phyloP scores from a whole-genome alignment of 2,888 invertebrate genomes.

The Aleiodes alternator region DNA sequence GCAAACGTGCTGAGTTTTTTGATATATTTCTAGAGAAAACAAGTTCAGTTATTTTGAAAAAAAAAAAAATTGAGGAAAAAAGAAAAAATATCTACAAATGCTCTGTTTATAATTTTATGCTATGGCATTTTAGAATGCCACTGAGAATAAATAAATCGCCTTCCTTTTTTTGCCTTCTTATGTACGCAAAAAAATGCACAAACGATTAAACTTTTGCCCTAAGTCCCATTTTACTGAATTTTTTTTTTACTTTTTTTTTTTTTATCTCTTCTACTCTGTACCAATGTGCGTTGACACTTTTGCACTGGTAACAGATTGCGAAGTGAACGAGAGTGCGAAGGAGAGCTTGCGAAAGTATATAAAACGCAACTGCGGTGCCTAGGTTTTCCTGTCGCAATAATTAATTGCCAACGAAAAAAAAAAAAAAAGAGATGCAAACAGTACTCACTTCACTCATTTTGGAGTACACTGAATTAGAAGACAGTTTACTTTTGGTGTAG shows the following conservation, averaged over 20 bases:
- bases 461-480: constrained; percentile 13
- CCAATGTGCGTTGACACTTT: constrained; percentile 35
- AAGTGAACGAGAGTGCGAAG: constrained; percentile 32
- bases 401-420: constrained; percentile 32
- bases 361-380: constrained; percentile 26
- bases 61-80: too few relatives aligned
- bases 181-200: constrained; percentile 7
- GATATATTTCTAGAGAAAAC: too few relatives aligned
- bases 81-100: neutral
- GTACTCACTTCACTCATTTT: neutral
- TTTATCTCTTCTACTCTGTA: constrained; percentile 16
- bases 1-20: too few relatives aligned
- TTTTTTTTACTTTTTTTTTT: constrained; percentile 15
- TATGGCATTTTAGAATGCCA: constrained; percentile 15
- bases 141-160: constrained; percentile 12
- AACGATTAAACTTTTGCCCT: constrained; percentile 36
- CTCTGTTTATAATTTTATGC: constrained; percentile 7
- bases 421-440: constrained; percentile 22
- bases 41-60: too few relatives aligned
- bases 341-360: constrained; percentile 40
- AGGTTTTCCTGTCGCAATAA: constrained; percentile 42
- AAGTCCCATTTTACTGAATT: constrained; percentile 28
- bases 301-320: constrained; percentile 33
- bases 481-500: neutral
- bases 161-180: constrained; percentile 1